Conservation (phyloP, 2,888 invertebrate species). For the Notodonta ziczac region DNA sequence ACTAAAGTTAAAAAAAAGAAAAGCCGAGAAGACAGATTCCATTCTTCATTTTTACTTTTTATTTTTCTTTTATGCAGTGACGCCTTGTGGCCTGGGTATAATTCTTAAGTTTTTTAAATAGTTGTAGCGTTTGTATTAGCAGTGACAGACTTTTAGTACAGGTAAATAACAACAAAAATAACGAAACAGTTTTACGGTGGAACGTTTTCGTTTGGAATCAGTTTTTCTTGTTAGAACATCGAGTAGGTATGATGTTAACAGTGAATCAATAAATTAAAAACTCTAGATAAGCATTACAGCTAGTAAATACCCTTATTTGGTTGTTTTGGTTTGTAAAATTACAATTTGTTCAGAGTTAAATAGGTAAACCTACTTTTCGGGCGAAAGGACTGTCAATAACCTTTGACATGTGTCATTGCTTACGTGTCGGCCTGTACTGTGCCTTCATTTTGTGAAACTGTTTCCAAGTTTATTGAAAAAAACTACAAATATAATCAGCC, state of each 20-base stretch:
- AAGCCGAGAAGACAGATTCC: too few species aligned
- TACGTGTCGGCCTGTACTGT: constrained; percentile 76
- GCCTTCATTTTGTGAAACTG: constrained; percentile 60
- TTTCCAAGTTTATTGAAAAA: constrained; percentile 35
- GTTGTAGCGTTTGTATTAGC: neutral
- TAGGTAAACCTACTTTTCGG: constrained; percentile 33
- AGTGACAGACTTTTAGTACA: constrained; percentile 9
- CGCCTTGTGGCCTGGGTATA: constrained; percentile 8
- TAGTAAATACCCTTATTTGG: constrained; percentile 8
- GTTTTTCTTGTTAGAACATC: constrained; percentile 4
- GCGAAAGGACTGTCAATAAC: constrained; percentile 78
- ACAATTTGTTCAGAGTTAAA: constrained; percentile 14
- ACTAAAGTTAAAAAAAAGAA: too few species aligned
- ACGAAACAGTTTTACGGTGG: neutral
- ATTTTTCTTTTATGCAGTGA: constrained; percentile 16
- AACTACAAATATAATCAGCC: constrained; percentile 17
- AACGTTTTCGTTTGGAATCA: neutral
- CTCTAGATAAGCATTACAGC: neutral
- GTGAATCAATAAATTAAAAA: neutral
- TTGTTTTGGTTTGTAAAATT: constrained; percentile 4
- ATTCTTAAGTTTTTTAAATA: neutral
- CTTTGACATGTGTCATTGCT: constrained; percentile 85
- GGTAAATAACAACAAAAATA: constrained; percentile 27
- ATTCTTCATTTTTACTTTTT: too few species aligned
- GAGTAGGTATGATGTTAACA: too few species aligned